Conservation (phyloP, 1,140 invertebrate genomes). For the Drosophila orosa region DNA sequence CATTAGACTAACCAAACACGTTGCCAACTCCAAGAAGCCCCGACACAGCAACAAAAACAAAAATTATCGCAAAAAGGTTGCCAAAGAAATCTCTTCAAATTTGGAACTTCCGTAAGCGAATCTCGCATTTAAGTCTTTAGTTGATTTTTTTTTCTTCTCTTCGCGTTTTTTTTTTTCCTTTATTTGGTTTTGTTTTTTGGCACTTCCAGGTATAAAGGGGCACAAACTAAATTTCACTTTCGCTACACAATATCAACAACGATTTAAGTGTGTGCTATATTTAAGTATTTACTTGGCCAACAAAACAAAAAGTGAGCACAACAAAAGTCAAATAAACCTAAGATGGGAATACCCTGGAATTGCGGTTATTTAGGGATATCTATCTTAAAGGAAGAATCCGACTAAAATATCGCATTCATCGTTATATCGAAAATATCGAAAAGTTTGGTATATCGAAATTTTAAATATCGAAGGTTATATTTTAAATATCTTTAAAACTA, state of each 20-base stretch:
- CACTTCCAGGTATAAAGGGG: conserved; percentile 35
- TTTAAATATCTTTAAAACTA: neutral
- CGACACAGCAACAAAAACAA: neutral
- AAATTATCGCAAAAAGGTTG: conserved; percentile 42
- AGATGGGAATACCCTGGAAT: conserved; percentile 9
- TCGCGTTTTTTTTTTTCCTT: neutral
- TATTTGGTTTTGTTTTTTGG: conserved; percentile 20
- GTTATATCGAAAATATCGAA: neutral
- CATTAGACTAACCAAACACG: conserved; percentile 41
- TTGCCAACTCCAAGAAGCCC: conserved; percentile 24
- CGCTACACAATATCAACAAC: conserved; percentile 48
- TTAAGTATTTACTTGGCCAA: conserved; percentile 52
- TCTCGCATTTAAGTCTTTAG: conserved; percentile 39
- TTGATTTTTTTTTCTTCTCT: neutral
- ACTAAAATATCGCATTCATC: neutral
- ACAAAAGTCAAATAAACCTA: conserved; percentile 34
- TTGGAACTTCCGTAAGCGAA: conserved; percentile 51
- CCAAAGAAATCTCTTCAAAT: conserved; percentile 42
- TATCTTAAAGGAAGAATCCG: neutral
- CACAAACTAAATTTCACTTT: conserved; percentile 49
- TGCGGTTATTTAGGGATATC: too few species aligned
- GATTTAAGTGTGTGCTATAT: conserved; percentile 53
- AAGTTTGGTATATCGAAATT: neutral
- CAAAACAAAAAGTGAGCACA: conserved; percentile 37
- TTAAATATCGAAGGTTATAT: neutral